phyloP scores from a whole-genome alignment of 2,113 vertebrate species.

The Numida meleagris region DNA sequence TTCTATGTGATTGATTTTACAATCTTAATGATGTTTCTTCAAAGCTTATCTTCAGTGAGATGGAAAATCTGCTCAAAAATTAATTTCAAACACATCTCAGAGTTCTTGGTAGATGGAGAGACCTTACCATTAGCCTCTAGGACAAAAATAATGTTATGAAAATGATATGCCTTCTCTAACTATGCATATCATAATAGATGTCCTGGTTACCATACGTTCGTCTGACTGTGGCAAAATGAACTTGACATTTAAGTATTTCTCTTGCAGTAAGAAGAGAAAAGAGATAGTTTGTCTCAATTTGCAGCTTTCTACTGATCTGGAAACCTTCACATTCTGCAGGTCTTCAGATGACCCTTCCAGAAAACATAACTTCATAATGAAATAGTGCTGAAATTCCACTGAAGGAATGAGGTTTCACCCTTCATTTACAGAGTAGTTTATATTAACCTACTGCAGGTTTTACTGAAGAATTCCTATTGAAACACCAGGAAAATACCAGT shows the following conservation, averaged over 20 bases:
- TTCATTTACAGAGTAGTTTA: neutral
- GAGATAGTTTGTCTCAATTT: neutral
- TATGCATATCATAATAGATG: neutral
- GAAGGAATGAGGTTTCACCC: neutral
- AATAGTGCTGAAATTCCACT: neutral
- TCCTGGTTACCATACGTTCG: neutral
- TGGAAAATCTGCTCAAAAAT: slow-evolving; percentile 30
- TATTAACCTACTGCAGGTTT: neutral
- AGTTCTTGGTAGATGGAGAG: neutral
- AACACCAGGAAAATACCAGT: neutral
- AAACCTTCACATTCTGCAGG: neutral
- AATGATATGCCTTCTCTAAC: neutral
- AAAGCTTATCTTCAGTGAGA: slow-evolving; percentile 28
- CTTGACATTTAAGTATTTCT: neutral
- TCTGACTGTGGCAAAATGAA: neutral
- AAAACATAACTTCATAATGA: neutral
- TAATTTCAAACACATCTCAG: slow-evolving; percentile 25
- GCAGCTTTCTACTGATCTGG: neutral
- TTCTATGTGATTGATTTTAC: slow-evolving; percentile 37
- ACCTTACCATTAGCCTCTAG: neutral
- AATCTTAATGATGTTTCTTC: slow-evolving; percentile 5
- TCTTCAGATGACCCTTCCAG: neutral
- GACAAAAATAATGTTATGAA: slow-evolving; percentile 27
- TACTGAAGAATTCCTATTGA: neutral
- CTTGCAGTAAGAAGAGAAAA: neutral